Evolutionary conservation across 1,140 invertebrate genomes (phyloP).

Genomic region (Saccostrea glomerata): DNA sequence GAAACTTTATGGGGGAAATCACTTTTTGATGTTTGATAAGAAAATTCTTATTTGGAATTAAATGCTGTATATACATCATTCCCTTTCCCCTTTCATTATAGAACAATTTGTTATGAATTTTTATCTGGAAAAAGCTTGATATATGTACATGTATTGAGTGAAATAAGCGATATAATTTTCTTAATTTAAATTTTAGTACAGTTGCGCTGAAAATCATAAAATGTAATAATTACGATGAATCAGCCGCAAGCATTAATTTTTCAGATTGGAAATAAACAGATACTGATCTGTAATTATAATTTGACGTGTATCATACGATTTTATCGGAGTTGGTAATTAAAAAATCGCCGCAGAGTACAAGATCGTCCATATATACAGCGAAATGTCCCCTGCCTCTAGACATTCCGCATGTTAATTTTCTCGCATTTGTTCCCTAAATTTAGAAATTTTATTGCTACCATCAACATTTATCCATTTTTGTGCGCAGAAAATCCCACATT

Average conservation of each 20-base stretch:
- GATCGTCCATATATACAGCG: background rate
- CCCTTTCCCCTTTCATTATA: no score
- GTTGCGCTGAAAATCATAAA: no score
- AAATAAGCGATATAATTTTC: no score
- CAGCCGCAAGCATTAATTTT: background rate
- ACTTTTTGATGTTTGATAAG: no score
- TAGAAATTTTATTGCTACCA: background rate
- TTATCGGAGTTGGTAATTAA: background rate
- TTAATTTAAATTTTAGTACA: no score
- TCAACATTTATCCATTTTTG: background rate
- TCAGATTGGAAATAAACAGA: background rate
- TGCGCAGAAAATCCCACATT: background rate
- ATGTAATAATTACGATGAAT: background rate
- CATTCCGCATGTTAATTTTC: background rate
- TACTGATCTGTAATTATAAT: constrained; percentile 6
- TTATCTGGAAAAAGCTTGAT: no score
- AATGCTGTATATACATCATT: no score
- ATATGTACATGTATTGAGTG: no score
- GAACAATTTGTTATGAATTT: no score
- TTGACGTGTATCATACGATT: background rate
- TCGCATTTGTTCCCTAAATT: background rate
- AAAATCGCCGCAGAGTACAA: background rate
- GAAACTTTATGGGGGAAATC: no score
- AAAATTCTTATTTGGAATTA: no score
- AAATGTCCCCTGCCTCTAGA: background rate